These are phyloP conservation scores for Periophthalmus modestus DNA, from an alignment of 2,113 vertebrate species.

Conservation along the genomic window DNA sequence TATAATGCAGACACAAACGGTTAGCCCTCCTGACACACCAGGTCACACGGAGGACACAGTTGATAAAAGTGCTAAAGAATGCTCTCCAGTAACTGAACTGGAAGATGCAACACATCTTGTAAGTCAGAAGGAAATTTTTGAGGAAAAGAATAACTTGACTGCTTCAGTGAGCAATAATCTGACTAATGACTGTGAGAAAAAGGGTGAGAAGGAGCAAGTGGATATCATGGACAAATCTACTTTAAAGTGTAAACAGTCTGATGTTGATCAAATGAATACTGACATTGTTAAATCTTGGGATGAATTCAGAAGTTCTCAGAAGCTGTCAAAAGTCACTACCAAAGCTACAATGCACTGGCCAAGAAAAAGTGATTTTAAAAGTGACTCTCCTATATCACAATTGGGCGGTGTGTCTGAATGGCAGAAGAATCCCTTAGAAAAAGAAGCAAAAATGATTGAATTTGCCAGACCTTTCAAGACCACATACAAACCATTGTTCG, in stretches of 20 bases:
- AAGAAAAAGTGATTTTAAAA: not conserved
- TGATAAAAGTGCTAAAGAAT: slow-evolving; percentile 15
- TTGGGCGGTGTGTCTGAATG: not conserved
- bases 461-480: slow-evolving; percentile 66
- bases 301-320: not conserved
- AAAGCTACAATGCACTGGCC: not conserved
- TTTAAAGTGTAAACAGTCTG: slow-evolving; percentile 2
- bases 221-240: not conserved
- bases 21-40: not conserved
- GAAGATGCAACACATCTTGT: not conserved
- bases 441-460: slow-evolving; percentile 20
- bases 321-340: not conserved
- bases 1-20: slow-evolving; percentile 5
- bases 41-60: not conserved
- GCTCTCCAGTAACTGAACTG: not conserved
- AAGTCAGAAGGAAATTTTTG: slow-evolving; percentile 17
- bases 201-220: not conserved
- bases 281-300: not conserved
- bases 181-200: not conserved
- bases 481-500: slow-evolving; percentile 74
- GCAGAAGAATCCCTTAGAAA: not conserved
- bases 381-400: not conserved
- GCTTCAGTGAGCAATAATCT: not conserved
- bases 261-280: not conserved
- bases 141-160: not conserved